Evolutionary conservation across 1,140 invertebrate species (phyloP).

Genomic region (Eurosta solidaginis): DNA sequence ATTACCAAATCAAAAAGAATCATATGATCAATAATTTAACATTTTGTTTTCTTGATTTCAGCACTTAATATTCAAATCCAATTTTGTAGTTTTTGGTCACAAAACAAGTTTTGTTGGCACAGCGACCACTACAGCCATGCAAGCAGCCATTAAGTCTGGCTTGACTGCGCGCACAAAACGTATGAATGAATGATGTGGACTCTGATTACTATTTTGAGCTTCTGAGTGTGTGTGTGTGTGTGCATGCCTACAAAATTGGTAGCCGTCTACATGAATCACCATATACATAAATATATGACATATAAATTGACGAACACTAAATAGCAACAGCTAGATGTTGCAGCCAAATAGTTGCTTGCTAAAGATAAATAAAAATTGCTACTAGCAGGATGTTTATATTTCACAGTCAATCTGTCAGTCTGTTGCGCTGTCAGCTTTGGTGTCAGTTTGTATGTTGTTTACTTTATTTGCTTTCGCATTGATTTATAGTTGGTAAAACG

Average conservation of each 20-base stretch:
- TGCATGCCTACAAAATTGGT: not conserved
- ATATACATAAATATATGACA: not conserved
- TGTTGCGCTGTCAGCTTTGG: not conserved
- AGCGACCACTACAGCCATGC: not conserved
- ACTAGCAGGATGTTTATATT: not conserved
- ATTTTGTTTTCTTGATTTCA: too few relatives aligned
- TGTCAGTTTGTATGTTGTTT: not conserved
- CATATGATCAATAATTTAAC: too few relatives aligned
- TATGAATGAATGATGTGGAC: not conserved
- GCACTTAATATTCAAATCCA: too few relatives aligned
- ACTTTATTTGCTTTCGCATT: not conserved
- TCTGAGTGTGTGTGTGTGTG: not conserved
- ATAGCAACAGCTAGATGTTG: not conserved
- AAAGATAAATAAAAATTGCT: too few relatives aligned
- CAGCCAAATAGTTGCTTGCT: not conserved
- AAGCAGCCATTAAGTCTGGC: conserved; percentile 24
- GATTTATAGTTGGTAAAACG: not conserved
- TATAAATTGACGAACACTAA: not conserved
- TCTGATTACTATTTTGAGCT: not conserved
- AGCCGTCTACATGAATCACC: not conserved
- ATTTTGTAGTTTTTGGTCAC: too few relatives aligned
- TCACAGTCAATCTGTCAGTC: conserved; percentile 4
- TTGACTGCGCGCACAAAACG: not conserved
- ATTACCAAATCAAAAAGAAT: too few relatives aligned
- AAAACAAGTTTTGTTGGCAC: too few relatives aligned